Percentiles rank a stretch among this genome's conserved stretches.
phyloP scores from a whole-genome alignment of 2,113 vertebrate genomes.

The Drymodes brunneopygia region DNA sequence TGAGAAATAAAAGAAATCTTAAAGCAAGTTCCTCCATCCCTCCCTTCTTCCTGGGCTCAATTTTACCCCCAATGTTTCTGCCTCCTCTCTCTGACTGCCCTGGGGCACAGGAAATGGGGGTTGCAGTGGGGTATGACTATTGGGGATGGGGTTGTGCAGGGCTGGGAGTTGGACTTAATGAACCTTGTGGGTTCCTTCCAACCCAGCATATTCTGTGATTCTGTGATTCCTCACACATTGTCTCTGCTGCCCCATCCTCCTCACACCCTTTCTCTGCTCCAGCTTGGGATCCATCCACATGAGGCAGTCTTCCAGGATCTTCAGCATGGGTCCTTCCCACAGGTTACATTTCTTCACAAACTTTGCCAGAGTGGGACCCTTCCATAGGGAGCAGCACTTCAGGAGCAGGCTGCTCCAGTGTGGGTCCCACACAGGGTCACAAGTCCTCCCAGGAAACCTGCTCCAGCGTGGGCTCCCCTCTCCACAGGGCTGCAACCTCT shows the following conservation, averaged over 20 bases:
- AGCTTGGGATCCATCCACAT: neutral
- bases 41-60: neutral
- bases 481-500: neutral
- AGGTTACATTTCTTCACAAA: neutral
- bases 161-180: neutral
- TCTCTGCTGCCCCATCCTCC: neutral
- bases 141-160: neutral
- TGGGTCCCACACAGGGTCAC: fast-evolving
- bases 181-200: neutral
- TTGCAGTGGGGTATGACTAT: neutral
- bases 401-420: neutral
- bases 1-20: neutral
- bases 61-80: fast-evolving
- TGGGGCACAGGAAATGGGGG: fast-evolving
- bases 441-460: too few species aligned
- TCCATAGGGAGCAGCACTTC: neutral
- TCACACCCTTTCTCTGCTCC: neutral
- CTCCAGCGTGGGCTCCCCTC: fast-evolving
- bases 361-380: neutral
- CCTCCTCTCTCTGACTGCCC: fast-evolving
- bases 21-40: fast-evolving
- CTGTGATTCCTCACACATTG: fast-evolving
- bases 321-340: neutral
- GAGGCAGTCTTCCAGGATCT: too few species aligned
- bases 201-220: neutral